These are phyloP conservation scores for Orthochromis malagaraziensis DNA, from an alignment of 2,113 vertebrate species.

Conservation along the genomic window DNA sequence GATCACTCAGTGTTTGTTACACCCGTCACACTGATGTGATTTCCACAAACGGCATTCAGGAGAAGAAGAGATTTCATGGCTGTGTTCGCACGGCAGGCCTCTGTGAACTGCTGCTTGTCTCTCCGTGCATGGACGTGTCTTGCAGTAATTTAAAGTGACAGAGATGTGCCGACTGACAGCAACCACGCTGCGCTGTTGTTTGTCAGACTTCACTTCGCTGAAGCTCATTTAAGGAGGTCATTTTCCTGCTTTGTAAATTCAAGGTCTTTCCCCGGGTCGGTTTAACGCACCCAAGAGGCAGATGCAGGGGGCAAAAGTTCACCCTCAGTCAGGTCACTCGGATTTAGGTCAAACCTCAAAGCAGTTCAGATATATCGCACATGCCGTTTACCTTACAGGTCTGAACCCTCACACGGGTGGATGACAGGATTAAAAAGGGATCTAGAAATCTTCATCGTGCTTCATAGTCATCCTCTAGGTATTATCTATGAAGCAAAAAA, in stretches of 20 bases:
- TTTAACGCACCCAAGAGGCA: background rate
- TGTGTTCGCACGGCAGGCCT: background rate
- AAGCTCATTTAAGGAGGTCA: background rate
- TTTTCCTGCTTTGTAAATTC: background rate
- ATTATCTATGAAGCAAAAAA: background rate
- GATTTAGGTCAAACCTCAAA: background rate
- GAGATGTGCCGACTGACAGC: background rate
- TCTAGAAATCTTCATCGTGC: background rate
- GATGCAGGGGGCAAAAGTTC: background rate
- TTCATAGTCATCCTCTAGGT: background rate
- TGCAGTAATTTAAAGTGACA: conserved; percentile 10
- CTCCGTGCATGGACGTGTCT: background rate
- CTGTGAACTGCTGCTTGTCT: background rate
- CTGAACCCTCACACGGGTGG: background rate
- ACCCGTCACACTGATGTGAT: conserved; percentile 23
- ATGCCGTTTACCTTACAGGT: background rate
- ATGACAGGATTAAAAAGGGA: background rate
- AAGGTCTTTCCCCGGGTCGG: background rate
- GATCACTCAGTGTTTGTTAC: background rate
- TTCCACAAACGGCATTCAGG: conserved; percentile 7
- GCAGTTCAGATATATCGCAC: background rate
- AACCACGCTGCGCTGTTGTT: background rate
- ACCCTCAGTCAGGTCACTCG: background rate
- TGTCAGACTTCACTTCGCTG: background rate
- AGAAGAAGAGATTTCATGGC: conserved; percentile 33